Evolutionary conservation across 2,888 invertebrate species (phyloP).

Genomic region (Amphipyra berbera): DNA sequence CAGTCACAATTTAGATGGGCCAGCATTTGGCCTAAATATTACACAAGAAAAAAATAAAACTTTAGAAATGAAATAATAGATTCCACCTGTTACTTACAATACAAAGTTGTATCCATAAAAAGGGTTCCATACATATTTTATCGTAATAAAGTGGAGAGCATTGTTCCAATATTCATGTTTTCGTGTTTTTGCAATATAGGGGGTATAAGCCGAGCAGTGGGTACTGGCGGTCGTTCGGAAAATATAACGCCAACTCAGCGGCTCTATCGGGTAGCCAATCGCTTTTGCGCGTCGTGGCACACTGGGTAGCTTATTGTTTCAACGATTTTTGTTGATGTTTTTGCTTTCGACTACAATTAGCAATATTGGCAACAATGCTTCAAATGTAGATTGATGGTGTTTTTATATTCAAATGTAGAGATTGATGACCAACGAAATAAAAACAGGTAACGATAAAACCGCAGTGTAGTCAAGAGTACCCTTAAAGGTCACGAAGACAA

Average conservation of each 20-base stretch:
- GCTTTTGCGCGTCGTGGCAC: constrained; percentile 7
- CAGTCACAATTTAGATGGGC: too few relatives aligned
- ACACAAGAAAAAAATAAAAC: background rate
- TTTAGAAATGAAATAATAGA: constrained; percentile 1
- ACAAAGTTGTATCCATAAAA: constrained; percentile 26
- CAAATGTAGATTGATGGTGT: too few relatives aligned
- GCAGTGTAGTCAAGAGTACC: too few relatives aligned
- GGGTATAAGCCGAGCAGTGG: constrained; percentile 2
- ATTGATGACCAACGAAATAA: too few relatives aligned
- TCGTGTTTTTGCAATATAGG: constrained; percentile 24
- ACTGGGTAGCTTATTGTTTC: constrained; percentile 9
- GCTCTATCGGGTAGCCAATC: constrained; percentile 25
- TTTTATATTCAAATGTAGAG: too few relatives aligned
- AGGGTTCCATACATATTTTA: constrained; percentile 42
- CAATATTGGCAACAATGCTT: too few relatives aligned
- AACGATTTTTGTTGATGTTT: background rate
- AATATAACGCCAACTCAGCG: constrained; percentile 17
- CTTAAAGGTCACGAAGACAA: too few relatives aligned
- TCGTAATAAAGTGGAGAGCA: constrained; percentile 36
- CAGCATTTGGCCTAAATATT: background rate
- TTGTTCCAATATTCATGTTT: constrained; percentile 47
- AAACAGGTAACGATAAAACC: too few relatives aligned
- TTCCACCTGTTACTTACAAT: constrained; percentile 19
- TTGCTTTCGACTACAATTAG: background rate
- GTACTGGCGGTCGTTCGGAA: constrained; percentile 3